Conservation (phyloP, 2,113 vertebrate genomes). For the Mesocricetus auratus region DNA sequence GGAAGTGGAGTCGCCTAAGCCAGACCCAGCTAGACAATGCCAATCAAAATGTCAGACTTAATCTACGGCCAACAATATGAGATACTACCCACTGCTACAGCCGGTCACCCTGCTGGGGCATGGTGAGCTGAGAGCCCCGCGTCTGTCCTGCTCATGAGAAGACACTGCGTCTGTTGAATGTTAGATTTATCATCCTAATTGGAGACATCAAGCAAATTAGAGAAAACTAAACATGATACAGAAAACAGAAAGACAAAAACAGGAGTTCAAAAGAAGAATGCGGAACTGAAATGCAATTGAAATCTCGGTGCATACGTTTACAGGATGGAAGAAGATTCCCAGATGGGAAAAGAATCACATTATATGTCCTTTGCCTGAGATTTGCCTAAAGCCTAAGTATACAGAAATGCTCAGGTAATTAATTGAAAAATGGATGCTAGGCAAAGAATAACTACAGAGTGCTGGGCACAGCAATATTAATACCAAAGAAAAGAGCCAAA, state of each 20-base stretch:
- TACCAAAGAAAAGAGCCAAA: neutral
- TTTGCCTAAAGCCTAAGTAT: neutral
- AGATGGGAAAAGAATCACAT: slow-evolving; percentile 3
- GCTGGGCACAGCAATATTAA: neutral
- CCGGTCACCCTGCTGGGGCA: neutral
- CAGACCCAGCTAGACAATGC: fast-evolving
- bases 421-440: neutral
- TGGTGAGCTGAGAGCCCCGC: neutral
- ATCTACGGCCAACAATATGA: neutral
- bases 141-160: neutral
- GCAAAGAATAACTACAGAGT: neutral
- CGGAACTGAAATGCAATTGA: neutral
- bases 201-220: neutral
- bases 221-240: neutral
- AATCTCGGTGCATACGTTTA: neutral
- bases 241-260: neutral
- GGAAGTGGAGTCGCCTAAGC: neutral
- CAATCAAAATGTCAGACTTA: neutral
- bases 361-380: neutral
- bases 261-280: neutral
- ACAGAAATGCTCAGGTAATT: neutral
- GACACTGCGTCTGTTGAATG: neutral
- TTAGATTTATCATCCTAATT: neutral
- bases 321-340: neutral
- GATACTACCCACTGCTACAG: neutral